phyloP scores from a whole-genome alignment of 2,797 vertebrate species.

The Eospalax fontanierii region DNA sequence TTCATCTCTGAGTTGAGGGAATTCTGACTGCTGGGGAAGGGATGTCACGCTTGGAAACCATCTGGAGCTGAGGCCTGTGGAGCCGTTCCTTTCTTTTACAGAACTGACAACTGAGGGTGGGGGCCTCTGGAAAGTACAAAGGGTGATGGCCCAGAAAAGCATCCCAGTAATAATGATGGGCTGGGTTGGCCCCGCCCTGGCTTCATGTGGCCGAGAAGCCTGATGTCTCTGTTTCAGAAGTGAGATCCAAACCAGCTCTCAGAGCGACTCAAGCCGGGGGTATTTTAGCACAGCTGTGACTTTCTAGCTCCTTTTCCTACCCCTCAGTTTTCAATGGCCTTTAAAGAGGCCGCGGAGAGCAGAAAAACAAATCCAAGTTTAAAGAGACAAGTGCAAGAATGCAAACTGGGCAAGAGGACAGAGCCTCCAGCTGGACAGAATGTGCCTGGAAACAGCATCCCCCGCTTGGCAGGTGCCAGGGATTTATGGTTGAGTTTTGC shows the following conservation, averaged over 20 bases:
- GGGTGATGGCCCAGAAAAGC: conserved; percentile 72
- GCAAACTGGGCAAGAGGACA: conserved; percentile 82
- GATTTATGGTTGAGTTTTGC: conserved; percentile 79
- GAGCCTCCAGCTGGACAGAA: conserved; percentile 83
- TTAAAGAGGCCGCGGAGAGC: conserved; percentile 82
- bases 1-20: not conserved
- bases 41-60: conserved; percentile 70
- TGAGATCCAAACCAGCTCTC: conserved; percentile 77
- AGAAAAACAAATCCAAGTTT: conserved; percentile 84
- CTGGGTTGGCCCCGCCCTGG: conserved; percentile 56
- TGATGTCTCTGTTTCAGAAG: conserved; percentile 73
- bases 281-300: conserved; percentile 82
- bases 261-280: conserved; percentile 60
- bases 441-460: conserved; percentile 75
- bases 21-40: conserved; percentile 59
- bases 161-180: conserved; percentile 39
- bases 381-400: conserved; percentile 87
- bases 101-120: conserved; percentile 62
- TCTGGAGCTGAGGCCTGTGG: conserved; percentile 69
- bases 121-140: conserved; percentile 68
- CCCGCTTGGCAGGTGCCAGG: conserved; percentile 78
- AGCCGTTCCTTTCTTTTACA: conserved; percentile 71
- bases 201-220: conserved; percentile 71
- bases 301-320: conserved; percentile 83
- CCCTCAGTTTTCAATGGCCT: conserved; percentile 79